Base-by-base conservation (phyloP, 2,797 vertebrate genomes). In the Mus spretus region DNA sequence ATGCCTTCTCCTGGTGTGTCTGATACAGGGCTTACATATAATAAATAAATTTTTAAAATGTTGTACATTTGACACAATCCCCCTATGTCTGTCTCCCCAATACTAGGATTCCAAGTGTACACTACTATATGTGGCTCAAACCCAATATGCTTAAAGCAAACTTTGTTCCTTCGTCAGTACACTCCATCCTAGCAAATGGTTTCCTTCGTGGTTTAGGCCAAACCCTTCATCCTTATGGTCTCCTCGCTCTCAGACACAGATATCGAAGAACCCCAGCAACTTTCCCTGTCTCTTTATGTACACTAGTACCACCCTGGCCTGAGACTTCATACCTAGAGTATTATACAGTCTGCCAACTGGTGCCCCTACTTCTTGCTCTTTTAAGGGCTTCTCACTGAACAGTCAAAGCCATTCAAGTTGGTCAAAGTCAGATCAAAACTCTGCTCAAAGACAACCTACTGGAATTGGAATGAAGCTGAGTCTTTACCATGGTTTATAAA, bases 351-450 rank as follows among this genome's bases (percentile, higher is more conserved):
- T 88, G 4, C 55, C 57, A 47, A n/a, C 20, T 70, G 65, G 44
- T 79, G n/a, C 96, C 55, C 31, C 81, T 44, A 47, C 34, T 91
- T 91, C 70, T 80, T 57, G 61, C 20, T 90, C 55, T 92, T 92
- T 95, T 50, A 79, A 93, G 63, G 57, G 44, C 67, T 94, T 95
- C 70, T 91, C 78, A 93, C 44, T 89, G 37, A 78, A n/a, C 12
- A 67, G 88, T 79, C n/a, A 82, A 96, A 86, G 31, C 28, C 82
- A 96, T 61, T 67, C 87, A 90, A 93, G 67, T 95, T 81, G 93
- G 61, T n/a, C 75, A 72, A 96, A 95, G 89, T 90, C 59, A 87
- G 72, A 74, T 57, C 57, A 88, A 89, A 95, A 79, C 92, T 93
- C 61, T 90, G 22, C 67, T 94, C 61, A 94, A 70, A 82, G 89